Conservation (phyloP, 92 coral and sea anemone species). For the Galaxea fascicularis region DNA sequence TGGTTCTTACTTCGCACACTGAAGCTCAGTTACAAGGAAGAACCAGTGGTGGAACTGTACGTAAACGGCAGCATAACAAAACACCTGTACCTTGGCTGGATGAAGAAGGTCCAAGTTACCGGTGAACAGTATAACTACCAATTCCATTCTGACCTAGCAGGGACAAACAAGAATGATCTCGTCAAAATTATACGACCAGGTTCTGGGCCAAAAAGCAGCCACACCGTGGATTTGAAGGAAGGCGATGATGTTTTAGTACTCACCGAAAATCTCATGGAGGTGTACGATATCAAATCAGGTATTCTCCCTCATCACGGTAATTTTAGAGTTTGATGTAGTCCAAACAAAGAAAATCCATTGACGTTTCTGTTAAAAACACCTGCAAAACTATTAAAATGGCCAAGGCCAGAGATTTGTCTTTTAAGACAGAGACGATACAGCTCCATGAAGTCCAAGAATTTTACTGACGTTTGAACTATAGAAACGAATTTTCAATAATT, state of each 20-base stretch:
- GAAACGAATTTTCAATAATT: constrained; percentile 11
- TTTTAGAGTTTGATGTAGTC: constrained; percentile 16
- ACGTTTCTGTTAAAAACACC: constrained; percentile 6
- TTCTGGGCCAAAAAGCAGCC: constrained; percentile 33
- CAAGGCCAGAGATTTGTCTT: constrained; percentile 25
- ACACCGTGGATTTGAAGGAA: constrained; percentile 29
- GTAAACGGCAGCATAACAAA: constrained; percentile 31
- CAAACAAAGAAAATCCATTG: constrained; percentile 4
- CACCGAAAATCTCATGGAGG: constrained; percentile 27
- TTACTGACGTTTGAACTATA: constrained; percentile 7
- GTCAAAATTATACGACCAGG: constrained; percentile 7
- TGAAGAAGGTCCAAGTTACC: constrained; percentile 33
- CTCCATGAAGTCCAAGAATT: constrained; percentile 6
- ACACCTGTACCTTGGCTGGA: constrained; percentile 16
- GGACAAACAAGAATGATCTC: constrained; percentile 29
- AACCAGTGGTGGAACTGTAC: constrained; percentile 34
- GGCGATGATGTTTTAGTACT: constrained; percentile 25
- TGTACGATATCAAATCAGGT: constrained; percentile 29
- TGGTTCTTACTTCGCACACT: constrained; percentile 22
- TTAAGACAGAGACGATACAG: constrained; percentile 13
- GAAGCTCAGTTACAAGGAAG: constrained; percentile 41
- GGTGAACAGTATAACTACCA: constrained; percentile 33
- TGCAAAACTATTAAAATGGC: constrained; percentile 2
- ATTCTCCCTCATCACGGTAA: constrained; percentile 26
- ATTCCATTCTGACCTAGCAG: constrained; percentile 20